Base-by-base conservation (phyloP, 2,888 invertebrate genomes). In the Megastigmus dorsalis region DNA sequence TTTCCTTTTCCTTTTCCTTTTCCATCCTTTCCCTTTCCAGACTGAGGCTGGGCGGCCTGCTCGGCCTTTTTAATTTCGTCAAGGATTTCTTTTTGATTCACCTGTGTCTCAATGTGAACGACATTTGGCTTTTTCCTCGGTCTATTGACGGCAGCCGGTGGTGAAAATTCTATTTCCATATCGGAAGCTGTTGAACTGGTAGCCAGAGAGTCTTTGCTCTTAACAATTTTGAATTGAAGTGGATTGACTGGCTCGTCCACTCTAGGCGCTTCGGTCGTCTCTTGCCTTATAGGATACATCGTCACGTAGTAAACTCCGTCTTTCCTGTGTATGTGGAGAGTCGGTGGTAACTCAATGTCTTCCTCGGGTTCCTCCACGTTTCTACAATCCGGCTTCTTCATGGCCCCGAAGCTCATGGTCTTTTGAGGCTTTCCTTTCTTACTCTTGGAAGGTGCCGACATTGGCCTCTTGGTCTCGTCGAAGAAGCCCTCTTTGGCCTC, bases 141-240 rank as follows among this genome's bases (percentile, higher is more conserved):
- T 55, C 84, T 83, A 76, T 82, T 84, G 48, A 85, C 81, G n/a
- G 84, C 86, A 2, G 86, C 85, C 5, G 88, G 88, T 30, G 88
- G 87, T 43, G 86, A 85, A 77, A 88, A 88, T 78, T 88, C 88
- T 59, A 88, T 87, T 74, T 88, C 88, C 83, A 88, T 85, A 67
- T 88, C 88, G 3, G 88, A 88, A 7, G 85, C 88, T 4, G 84
- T 83, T 0, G 87, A 86, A 66, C 85, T 85, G 7, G 83, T 80
- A 5, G 81, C 81, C 0, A 75, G 63, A 0, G 86, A 86, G 0
- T 83, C 84, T 50, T 80, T 83, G 45, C 84, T 85, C 71, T 82
- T 85, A 1, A 83, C 82, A 26, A 88, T 86, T 66, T 85, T 87
- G 72, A 88, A 88, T 55, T 88, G 84, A 59, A 88, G 59, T 13